Evolutionary conservation across 2,797 vertebrate genomes (phyloP).

Genomic region (Eupleurogrammus muticus): DNA sequence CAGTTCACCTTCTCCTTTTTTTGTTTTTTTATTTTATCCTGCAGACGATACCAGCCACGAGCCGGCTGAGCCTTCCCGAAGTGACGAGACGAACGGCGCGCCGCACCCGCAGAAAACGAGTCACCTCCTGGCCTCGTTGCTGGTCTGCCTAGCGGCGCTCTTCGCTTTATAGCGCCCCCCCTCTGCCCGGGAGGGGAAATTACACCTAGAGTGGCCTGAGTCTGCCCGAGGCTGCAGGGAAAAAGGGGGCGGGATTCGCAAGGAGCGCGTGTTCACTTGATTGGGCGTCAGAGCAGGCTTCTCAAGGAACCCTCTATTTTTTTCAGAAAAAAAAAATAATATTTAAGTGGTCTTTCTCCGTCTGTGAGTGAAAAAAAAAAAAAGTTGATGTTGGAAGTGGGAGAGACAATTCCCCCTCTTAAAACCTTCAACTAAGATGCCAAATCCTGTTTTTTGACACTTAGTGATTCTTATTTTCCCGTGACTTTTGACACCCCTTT

Average conservation of each 20-base stretch:
- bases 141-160: slow-evolving; percentile 91
- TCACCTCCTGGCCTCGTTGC: slow-evolving; percentile 88
- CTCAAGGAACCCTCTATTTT: slow-evolving; percentile 86
- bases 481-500: slow-evolving; percentile 83
- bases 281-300: slow-evolving; percentile 80
- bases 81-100: slow-evolving; percentile 90
- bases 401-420: slow-evolving; percentile 80
- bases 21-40: slow-evolving; percentile 23
- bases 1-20: too few relatives aligned
- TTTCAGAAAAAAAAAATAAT: slow-evolving; percentile 86
- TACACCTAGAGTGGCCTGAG: slow-evolving; percentile 93
- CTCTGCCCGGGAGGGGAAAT: slow-evolving; percentile 85
- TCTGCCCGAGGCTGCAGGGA: slow-evolving; percentile 80
- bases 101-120: slow-evolving; percentile 88
- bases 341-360: slow-evolving; percentile 92
- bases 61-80: slow-evolving; percentile 97
- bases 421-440: slow-evolving; percentile 91
- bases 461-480: slow-evolving; percentile 90
- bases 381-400: slow-evolving; percentile 87
- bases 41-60: slow-evolving; percentile 98
- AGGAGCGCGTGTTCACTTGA: slow-evolving; percentile 67
- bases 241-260: slow-evolving; percentile 66
- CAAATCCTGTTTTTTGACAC: slow-evolving; percentile 90
- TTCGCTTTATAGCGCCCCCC: slow-evolving; percentile 97
- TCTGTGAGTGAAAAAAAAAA: slow-evolving; percentile 86